Conservation (phyloP, 1,140 invertebrate genomes). For the Xylocopa sonorina region DNA sequence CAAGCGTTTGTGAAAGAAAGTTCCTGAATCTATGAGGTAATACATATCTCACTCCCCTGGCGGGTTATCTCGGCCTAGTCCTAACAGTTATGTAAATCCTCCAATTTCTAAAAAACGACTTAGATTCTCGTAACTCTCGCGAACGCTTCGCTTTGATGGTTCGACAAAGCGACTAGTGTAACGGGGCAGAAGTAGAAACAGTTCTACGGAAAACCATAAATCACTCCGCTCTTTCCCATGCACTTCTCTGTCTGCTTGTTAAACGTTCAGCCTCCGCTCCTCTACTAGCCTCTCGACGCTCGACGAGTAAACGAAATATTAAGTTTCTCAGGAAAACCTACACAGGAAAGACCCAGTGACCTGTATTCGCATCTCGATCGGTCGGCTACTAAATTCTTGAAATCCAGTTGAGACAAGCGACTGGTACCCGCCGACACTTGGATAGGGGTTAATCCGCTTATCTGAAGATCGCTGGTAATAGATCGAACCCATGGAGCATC, state of each 20-base stretch:
- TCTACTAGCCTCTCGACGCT: neutral
- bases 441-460: neutral
- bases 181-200: neutral
- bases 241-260: neutral
- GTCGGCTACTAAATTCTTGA: neutral
- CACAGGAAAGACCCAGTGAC: neutral
- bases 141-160: neutral
- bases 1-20: conserved; percentile 42
- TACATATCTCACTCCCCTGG: conserved; percentile 39
- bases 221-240: conserved; percentile 14
- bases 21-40: conserved; percentile 38
- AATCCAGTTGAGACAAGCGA: neutral
- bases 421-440: neutral
- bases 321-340: neutral
- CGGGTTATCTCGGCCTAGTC: conserved; percentile 3
- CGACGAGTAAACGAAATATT: neutral
- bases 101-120: conserved; percentile 39
- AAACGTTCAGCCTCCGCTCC: neutral
- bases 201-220: neutral
- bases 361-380: neutral
- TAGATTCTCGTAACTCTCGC: neutral
- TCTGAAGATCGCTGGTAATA: conserved; percentile 5
- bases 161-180: neutral
- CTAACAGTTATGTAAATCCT: conserved; percentile 38
- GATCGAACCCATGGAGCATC: neutral